Evolutionary conservation across 2,113 vertebrate species (phyloP).

Genomic region (Podocnemis expansa): DNA sequence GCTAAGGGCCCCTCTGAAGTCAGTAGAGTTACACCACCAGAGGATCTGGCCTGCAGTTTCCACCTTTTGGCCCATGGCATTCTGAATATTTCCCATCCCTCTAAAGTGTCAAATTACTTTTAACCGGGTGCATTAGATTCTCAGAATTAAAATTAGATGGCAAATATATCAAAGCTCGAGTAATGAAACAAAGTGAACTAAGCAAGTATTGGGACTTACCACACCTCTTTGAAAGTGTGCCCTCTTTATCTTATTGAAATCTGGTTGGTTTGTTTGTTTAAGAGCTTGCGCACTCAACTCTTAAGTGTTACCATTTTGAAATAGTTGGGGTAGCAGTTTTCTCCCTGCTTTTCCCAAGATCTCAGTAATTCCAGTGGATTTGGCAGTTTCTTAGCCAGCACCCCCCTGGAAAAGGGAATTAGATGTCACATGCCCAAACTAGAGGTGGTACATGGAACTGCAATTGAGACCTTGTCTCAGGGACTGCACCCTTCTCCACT

Average conservation of each 20-base stretch:
- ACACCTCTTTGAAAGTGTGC: background rate
- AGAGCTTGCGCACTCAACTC: background rate
- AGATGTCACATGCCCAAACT: background rate
- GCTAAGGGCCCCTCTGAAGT: background rate
- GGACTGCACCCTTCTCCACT: background rate
- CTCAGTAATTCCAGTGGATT: background rate
- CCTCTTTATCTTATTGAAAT: background rate
- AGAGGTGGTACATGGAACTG: background rate
- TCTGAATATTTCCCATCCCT: background rate
- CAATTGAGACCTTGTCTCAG: background rate
- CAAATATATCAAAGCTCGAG: background rate
- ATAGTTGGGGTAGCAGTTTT: background rate
- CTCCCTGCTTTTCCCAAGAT: conserved; percentile 1
- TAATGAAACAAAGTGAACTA: background rate
- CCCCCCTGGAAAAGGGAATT: background rate
- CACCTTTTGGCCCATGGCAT: conserved; percentile 26
- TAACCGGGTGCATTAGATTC: background rate
- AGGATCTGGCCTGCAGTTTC: background rate
- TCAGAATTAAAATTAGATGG: background rate
- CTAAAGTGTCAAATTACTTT: background rate
- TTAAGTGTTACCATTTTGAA: background rate
- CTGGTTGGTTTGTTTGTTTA: too few species aligned
- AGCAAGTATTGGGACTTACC: background rate
- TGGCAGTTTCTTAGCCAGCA: background rate
- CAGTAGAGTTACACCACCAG: background rate